Evolutionary conservation across 2,888 invertebrate species (phyloP), one percentile per base, ranked within the genome.

Genomic region (Elegia similella): DNA sequence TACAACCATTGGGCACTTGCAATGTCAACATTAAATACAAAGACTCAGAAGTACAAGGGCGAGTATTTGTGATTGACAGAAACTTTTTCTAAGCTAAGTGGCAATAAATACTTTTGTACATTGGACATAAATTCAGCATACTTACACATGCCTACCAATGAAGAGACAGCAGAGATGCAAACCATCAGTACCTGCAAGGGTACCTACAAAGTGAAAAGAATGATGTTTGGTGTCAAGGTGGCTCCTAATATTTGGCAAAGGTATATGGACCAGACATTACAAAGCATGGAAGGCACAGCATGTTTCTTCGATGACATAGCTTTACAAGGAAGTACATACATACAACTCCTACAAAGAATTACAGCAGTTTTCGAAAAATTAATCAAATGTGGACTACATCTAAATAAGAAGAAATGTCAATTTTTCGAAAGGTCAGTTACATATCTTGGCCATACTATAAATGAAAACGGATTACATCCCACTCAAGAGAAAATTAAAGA

Each of bases 251-350:
- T 42, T 42, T 42, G 42, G 42, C 75, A 76, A 62, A 59, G 68
- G 1, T 70, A 65, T 55, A 76, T 78, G 73, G 76, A 76, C 38
- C 66, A 71, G 55, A 55, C 69, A 13, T 60, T 76, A 23, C 63
- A 62, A 34, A 68, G 66, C 38, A 10, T 73, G 2, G 59, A 62
- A 13, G 72, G 70, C 0, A 66, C 65, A n/a, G 62, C 62, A 0
- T 72, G 71, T 62, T 76, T 77, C 60, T 76, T 75, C 34, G 73
- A 77, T 56, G 76, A 78, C 56, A 61, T 62, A n/a, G 57, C 59
- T 10, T 34, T 75, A 43, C 64, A 68, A 56, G 69, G 71, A 34
- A 48, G 16, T 10, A 64, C 59, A 32, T 32, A 32, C 8, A 3
- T 32, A 8, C 32, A 32, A 32, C 6, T 5, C 10, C n/a, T 42